Conservation (phyloP, 2,888 invertebrate genomes). For the Pasiphila rectangulata region DNA sequence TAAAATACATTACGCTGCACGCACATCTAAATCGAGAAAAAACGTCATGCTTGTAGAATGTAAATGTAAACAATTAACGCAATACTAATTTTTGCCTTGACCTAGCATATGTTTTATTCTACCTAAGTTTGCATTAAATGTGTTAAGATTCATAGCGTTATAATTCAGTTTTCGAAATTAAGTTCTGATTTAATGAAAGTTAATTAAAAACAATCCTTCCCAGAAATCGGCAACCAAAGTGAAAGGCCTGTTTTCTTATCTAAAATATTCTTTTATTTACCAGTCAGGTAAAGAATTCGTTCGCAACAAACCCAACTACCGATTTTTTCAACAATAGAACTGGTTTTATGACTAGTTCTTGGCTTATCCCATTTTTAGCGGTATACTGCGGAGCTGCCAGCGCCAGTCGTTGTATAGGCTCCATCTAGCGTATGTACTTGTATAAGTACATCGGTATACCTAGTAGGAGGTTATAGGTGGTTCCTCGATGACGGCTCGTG, state of each 20-base stretch:
- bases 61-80: neutral
- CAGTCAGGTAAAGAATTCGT: constrained; percentile 15
- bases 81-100: constrained; percentile 3
- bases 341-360: constrained; percentile 37
- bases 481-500: constrained; percentile 39
- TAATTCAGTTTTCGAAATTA: neutral
- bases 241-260: neutral
- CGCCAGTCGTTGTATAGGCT: constrained; percentile 48
- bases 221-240: neutral
- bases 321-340: constrained; percentile 32
- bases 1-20: neutral
- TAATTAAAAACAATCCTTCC: neutral
- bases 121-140: too few relatives aligned
- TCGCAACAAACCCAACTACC: constrained; percentile 2
- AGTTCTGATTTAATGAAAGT: too few relatives aligned
- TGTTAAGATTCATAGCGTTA: too few relatives aligned
- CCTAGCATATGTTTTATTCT: neutral
- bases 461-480: constrained; percentile 28
- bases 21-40: neutral
- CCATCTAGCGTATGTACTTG: constrained; percentile 37
- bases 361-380: constrained; percentile 50
- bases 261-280: neutral
- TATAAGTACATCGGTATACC: too few relatives aligned
- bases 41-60: neutral
- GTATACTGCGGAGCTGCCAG: constrained; percentile 44